These are phyloP conservation scores for Rhagium mordax DNA, from an alignment of 2,888 invertebrate genomes.

Conservation along the genomic window DNA sequence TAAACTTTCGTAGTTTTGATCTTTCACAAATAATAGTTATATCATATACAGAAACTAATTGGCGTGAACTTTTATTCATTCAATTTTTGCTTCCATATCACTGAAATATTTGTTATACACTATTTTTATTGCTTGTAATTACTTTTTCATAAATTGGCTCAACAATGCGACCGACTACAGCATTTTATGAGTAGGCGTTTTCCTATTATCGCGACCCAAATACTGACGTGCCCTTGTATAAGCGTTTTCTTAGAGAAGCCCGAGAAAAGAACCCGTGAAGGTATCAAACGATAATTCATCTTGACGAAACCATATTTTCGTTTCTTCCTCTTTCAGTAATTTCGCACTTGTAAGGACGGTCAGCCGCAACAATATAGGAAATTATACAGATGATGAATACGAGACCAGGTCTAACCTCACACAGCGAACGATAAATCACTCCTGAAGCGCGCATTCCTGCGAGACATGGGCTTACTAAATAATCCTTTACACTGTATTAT, in stretches of 20 bases:
- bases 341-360: slow-evolving; percentile 16
- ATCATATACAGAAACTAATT: no score
- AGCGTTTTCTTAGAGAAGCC: neutral
- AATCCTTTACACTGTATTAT: slow-evolving; percentile 52
- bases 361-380: slow-evolving; percentile 50
- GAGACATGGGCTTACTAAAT: slow-evolving; percentile 45
- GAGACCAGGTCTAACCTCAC: slow-evolving; percentile 47
- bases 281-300: slow-evolving; percentile 16
- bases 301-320: slow-evolving; percentile 18
- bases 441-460: slow-evolving; percentile 36
- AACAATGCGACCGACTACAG: no score
- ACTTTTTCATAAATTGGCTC: no score
- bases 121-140: no score
- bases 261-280: neutral
- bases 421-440: slow-evolving; percentile 45
- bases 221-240: neutral
- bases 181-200: no score
- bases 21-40: no score
- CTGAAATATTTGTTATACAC: no score
- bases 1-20: no score
- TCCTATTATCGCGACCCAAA: no score
- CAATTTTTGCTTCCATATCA: no score
- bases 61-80: no score
- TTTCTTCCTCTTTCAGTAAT: slow-evolving; percentile 8
- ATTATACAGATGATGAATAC: slow-evolving; percentile 56